Evolutionary conservation across 2,888 invertebrate genomes (phyloP).

Genomic region (Dasysyrphus tricinctus): DNA sequence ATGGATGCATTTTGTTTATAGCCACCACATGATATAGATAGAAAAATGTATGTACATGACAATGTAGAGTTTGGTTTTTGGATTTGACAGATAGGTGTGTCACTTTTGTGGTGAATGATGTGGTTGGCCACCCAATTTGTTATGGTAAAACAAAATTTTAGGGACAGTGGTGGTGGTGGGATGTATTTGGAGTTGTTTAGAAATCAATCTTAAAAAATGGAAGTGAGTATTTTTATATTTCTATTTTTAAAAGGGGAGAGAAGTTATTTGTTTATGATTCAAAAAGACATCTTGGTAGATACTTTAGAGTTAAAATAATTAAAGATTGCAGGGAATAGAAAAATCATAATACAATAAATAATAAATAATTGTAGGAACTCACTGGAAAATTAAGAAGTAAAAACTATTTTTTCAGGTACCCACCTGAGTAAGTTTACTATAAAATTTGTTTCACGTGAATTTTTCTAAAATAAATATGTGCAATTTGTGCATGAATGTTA

Average conservation of each 20-base stretch:
- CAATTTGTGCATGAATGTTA: too few species aligned
- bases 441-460: too few species aligned
- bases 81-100: constrained; percentile 74
- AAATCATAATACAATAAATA: too few species aligned
- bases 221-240: background rate
- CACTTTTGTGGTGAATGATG: constrained; percentile 70
- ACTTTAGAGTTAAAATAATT: too few species aligned
- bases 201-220: constrained; percentile 20
- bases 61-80: constrained; percentile 22
- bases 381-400: too few species aligned
- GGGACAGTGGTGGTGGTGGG: constrained; percentile 4
- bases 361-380: too few species aligned
- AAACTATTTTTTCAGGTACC: too few species aligned
- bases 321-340: too few species aligned
- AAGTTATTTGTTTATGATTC: background rate
- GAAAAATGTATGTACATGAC: constrained; percentile 10
- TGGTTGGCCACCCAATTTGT: constrained; percentile 74
- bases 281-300: background rate
- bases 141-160: constrained; percentile 13
- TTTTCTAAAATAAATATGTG: too few species aligned
- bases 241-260: too few species aligned
- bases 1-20: constrained; percentile 51
- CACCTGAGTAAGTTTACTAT: too few species aligned
- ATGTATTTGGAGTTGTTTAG: constrained; percentile 10
- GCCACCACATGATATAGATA: constrained; percentile 13